These are phyloP conservation scores for Protaetia brevitarsis DNA, from an alignment of 1,140 invertebrate species.

Conservation along the genomic window DNA sequence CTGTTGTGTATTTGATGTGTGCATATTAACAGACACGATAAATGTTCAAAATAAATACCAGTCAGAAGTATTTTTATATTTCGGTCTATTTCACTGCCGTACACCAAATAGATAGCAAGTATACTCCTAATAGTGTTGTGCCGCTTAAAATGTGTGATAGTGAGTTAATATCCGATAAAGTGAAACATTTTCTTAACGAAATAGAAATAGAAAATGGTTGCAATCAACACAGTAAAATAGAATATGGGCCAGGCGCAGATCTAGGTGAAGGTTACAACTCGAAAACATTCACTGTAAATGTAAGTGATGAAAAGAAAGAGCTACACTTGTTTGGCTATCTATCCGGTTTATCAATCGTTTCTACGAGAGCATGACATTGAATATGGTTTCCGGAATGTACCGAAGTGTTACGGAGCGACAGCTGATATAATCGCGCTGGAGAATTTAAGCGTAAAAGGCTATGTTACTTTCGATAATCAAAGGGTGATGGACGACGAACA, in stretches of 20 bases:
- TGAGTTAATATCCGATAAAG: neutral
- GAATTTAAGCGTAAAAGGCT: conserved; percentile 52
- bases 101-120: too few relatives aligned
- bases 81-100: too few relatives aligned
- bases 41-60: too few relatives aligned
- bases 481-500: conserved; percentile 49
- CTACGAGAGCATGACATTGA: neutral
- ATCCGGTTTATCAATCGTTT: neutral
- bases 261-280: neutral
- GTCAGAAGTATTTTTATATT: too few relatives aligned
- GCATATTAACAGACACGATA: too few relatives aligned
- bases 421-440: conserved; percentile 52
- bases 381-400: conserved; percentile 33
- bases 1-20: too few relatives aligned
- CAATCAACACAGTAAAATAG: neutral
- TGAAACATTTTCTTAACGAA: neutral
- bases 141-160: neutral
- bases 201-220: neutral
- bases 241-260: neutral
- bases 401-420: conserved; percentile 42
- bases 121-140: too few relatives aligned
- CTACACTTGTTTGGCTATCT: neutral
- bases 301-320: neutral
- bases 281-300: neutral
- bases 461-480: conserved; percentile 50